Conservation (phyloP, 2,888 invertebrate species). For the Hirudinaria manillensis region DNA sequence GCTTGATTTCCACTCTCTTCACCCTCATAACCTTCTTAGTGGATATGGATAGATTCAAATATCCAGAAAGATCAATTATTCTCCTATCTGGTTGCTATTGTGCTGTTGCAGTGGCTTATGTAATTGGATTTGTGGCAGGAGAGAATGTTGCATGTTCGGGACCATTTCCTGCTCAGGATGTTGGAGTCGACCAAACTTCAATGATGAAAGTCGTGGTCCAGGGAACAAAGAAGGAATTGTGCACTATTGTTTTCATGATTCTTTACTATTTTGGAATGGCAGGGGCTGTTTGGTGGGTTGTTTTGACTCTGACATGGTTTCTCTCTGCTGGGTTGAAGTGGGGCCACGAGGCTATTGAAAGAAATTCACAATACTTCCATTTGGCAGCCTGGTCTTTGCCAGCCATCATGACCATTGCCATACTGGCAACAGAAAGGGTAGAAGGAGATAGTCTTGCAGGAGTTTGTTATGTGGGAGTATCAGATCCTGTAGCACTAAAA, state of each 20-base stretch:
- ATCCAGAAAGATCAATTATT: conserved; percentile 94
- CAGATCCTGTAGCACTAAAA: conserved; percentile 73
- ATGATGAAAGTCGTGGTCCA: conserved; percentile 59
- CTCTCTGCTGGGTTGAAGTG: conserved; percentile 90
- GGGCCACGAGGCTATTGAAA: conserved; percentile 96
- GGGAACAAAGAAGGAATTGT: conserved; percentile 62
- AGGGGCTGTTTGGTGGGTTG: conserved; percentile 91
- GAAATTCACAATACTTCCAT: conserved; percentile 93
- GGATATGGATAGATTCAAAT: conserved; percentile 88
- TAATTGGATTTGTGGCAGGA: conserved; percentile 59
- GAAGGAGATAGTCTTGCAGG: conserved; percentile 62
- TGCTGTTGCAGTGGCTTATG: conserved; percentile 84
- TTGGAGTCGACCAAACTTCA: conserved; percentile 10
- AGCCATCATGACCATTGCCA: conserved; percentile 87
- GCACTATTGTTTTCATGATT: conserved; percentile 91
- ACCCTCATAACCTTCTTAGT: conserved; percentile 74
- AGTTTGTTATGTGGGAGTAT: conserved; percentile 88
- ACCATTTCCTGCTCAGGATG: conserved; percentile 41
- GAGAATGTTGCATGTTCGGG: conserved; percentile 58
- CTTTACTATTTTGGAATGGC: conserved; percentile 88
- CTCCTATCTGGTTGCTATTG: conserved; percentile 92
- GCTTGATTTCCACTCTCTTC: conserved; percentile 83
- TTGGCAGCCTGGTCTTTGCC: conserved; percentile 96
- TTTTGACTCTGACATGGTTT: conserved; percentile 91
- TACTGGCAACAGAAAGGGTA: conserved; percentile 82